phyloP scores from a whole-genome alignment of 2,888 invertebrate genomes.

The Ochropleura plecta region DNA sequence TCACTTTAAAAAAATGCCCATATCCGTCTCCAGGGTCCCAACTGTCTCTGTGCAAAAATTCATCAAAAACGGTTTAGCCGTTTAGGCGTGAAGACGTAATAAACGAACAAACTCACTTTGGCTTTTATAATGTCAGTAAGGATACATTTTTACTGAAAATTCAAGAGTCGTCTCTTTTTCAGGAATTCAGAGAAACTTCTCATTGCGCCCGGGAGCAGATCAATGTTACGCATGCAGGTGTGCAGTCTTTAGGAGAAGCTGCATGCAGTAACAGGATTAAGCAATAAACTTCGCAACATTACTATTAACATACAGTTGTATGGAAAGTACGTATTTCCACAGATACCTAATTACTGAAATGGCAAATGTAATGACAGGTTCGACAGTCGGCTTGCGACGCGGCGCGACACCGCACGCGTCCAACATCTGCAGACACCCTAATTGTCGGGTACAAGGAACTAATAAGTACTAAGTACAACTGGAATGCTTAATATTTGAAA shows the following conservation, averaged over 20 bases:
- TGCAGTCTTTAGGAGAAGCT: not conserved
- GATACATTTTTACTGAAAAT: not conserved
- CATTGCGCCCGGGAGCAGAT: too few relatives aligned
- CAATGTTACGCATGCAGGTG: not conserved
- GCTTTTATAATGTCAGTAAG: too few relatives aligned
- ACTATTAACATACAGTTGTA: conserved; percentile 32
- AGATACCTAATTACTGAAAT: conserved; percentile 70
- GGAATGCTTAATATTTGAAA: conserved; percentile 1
- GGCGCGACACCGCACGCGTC: conserved; percentile 40
- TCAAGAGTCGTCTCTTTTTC: not conserved
- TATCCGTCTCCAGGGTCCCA: too few relatives aligned
- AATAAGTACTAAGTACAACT: conserved; percentile 6
- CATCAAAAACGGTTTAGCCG: too few relatives aligned
- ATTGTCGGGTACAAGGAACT: conserved; percentile 34
- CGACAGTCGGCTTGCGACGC: conserved; percentile 26
- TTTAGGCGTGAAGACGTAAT: too few relatives aligned
- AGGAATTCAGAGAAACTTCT: not conserved
- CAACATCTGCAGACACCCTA: conserved; percentile 45
- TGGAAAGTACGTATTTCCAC: conserved; percentile 47
- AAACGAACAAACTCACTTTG: too few relatives aligned
- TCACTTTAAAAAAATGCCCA: too few relatives aligned
- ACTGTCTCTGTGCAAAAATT: too few relatives aligned
- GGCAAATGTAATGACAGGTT: conserved; percentile 73
- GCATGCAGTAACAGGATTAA: conserved; percentile 24
- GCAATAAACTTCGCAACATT: conserved; percentile 22